These are phyloP conservation scores for Pollimyrus isidori DNA, from an alignment of 2,113 vertebrate species.

Conservation along the genomic window DNA sequence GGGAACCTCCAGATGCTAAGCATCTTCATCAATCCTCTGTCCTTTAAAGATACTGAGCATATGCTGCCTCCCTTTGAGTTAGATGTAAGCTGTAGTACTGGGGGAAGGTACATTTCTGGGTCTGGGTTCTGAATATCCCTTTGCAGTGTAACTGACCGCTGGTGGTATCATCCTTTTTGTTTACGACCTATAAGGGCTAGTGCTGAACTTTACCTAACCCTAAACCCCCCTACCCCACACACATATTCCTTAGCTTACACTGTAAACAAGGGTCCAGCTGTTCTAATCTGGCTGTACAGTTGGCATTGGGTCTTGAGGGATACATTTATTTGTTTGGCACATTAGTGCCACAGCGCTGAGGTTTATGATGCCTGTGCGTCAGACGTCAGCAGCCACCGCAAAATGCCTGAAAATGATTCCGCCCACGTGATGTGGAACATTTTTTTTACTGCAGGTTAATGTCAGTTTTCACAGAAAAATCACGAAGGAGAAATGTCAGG, in stretches of 20 bases:
- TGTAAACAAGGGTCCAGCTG: not conserved
- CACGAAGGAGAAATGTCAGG: not conserved
- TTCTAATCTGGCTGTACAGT: not conserved
- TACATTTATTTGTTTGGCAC: not conserved
- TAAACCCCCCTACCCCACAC: not conserved
- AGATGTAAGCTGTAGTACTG: not conserved
- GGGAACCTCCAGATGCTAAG: not conserved
- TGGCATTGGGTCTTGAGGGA: not conserved
- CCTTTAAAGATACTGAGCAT: not conserved
- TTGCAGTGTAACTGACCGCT: not conserved
- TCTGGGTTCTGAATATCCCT: not conserved
- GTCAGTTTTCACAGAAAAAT: not conserved
- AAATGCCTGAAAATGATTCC: not conserved
- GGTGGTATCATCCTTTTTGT: not conserved
- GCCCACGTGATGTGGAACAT: not conserved
- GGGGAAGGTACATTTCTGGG: not conserved
- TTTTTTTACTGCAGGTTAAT: not conserved
- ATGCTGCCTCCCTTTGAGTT: not conserved
- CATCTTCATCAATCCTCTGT: not conserved
- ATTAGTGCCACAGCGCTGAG: not conserved
- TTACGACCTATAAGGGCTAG: not conserved
- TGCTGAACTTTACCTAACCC: not conserved
- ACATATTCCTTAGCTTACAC: not conserved
- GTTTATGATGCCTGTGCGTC: too few species aligned
- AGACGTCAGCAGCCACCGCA: not conserved